Evolutionary conservation across 2,888 invertebrate genomes (phyloP).

Genomic region (Ferdinandea cuprea): DNA sequence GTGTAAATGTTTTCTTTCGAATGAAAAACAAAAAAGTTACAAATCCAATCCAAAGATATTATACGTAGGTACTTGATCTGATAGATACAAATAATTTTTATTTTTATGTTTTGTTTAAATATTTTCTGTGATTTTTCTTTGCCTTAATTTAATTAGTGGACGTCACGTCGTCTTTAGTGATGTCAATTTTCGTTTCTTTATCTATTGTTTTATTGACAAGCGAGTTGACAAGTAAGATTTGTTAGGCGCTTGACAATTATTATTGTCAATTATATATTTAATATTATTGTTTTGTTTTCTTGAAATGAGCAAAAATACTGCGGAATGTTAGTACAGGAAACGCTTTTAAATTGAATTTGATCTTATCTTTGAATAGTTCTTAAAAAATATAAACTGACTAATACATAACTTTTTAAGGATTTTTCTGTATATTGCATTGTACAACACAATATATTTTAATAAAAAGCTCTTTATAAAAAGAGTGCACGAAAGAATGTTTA

Average conservation of each 20-base stretch:
- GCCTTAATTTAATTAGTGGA: slow-evolving; percentile 9
- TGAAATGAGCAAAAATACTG: slow-evolving; percentile 27
- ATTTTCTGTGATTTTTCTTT: slow-evolving; percentile 61
- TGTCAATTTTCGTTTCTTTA: slow-evolving; percentile 5
- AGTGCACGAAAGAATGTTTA: slow-evolving; percentile 12
- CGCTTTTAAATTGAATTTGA: slow-evolving; percentile 5
- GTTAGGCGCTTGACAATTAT: too few relatives aligned
- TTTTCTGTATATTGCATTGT: slow-evolving; percentile 18
- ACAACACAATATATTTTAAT: slow-evolving; percentile 18
- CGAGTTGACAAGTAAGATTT: too few relatives aligned
- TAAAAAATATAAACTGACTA: slow-evolving; percentile 27
- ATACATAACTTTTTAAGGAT: slow-evolving; percentile 16
- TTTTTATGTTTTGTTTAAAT: slow-evolving; percentile 41
- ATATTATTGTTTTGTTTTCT: not conserved
- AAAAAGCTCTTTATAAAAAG: slow-evolving; percentile 48
- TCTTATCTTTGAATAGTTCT: slow-evolving; percentile 22
- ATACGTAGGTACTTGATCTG: slow-evolving; percentile 13
- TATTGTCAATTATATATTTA: too few relatives aligned
- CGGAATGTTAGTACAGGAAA: slow-evolving; percentile 15
- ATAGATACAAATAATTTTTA: slow-evolving; percentile 15
- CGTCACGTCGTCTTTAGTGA: not conserved
- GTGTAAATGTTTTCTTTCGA: slow-evolving; percentile 19
- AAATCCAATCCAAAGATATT: slow-evolving; percentile 64
- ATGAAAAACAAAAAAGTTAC: slow-evolving; percentile 10
- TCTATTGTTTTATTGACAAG: too few relatives aligned